Evolutionary conservation across 2,888 invertebrate species (phyloP).

Genomic region (Oscheius sp.): DNA sequence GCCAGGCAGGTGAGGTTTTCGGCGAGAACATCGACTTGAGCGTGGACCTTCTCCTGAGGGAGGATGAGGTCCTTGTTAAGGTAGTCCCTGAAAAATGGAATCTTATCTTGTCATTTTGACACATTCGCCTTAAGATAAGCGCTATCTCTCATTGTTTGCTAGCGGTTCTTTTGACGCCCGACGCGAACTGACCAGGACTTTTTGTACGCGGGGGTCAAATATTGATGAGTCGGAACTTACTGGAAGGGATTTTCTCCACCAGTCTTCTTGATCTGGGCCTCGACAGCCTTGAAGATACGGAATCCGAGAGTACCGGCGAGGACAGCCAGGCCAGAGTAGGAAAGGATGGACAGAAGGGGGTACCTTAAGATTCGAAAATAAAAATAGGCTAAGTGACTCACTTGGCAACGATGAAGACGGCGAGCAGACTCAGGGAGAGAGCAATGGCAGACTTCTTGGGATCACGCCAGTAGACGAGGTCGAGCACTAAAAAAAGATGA

Average conservation of each 20-base stretch:
- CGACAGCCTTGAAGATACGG: conserved; percentile 77
- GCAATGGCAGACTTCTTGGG: conserved; percentile 92
- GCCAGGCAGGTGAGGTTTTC: conserved; percentile 87
- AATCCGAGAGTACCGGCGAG: conserved; percentile 90
- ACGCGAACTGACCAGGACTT: conserved; percentile 10
- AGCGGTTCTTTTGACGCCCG: conserved; percentile 5
- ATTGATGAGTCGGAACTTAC: conserved; percentile 79
- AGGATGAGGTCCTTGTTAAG: conserved; percentile 88
- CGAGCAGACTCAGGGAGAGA: conserved; percentile 88
- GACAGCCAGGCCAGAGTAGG: conserved; percentile 88
- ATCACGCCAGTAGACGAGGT: conserved; percentile 95
- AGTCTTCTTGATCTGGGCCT: conserved; percentile 81
- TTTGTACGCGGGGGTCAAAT: background rate
- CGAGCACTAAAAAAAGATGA: conserved; percentile 60
- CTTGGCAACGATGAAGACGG: conserved; percentile 91
- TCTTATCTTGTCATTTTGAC: background rate
- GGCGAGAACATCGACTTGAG: conserved; percentile 86
- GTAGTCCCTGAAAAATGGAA: conserved; percentile 75
- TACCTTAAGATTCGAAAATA: conserved; percentile 40
- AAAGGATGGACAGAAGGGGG: conserved; percentile 80
- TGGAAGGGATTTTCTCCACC: conserved; percentile 98
- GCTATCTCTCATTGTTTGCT: background rate
- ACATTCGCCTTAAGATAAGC: background rate
- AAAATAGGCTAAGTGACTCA: conserved; percentile 18
- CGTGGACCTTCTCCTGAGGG: conserved; percentile 90